Percentiles rank a stretch among this genome's conserved stretches.
Evolutionary conservation across 2,113 vertebrate genomes (phyloP).

Genomic region (Equus quagga): DNA sequence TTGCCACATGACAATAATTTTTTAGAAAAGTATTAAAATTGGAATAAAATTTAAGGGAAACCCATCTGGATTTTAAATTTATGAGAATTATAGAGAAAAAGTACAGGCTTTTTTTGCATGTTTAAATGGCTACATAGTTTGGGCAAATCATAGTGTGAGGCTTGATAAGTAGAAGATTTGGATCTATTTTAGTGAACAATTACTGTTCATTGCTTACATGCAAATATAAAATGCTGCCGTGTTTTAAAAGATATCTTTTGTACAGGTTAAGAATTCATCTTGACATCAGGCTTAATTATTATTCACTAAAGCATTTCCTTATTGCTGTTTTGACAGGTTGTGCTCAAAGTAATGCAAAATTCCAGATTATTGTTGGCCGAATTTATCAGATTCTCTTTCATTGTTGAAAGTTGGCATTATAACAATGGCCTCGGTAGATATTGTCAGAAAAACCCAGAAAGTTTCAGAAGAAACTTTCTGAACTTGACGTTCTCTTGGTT

Average conservation of each 20-base stretch:
- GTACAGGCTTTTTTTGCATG: background rate
- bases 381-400: background rate
- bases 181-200: background rate
- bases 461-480: background rate
- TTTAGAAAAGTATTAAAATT: constrained; percentile 6
- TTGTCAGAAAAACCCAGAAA: background rate
- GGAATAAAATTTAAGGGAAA: constrained; percentile 5
- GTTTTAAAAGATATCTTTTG: background rate
- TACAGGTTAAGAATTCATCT: background rate
- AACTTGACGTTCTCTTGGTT: background rate
- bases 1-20: background rate
- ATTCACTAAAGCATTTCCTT: background rate
- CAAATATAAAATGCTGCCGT: background rate
- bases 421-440: background rate
- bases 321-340: background rate
- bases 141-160: background rate
- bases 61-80: background rate
- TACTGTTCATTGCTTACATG: background rate
- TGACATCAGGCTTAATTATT: background rate
- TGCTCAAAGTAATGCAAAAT: background rate
- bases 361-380: background rate
- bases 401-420: background rate
- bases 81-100: background rate
- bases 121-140: background rate
- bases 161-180: background rate